Conservation (phyloP, 2,113 vertebrate species). For the Tragelaphus imberbis region DNA sequence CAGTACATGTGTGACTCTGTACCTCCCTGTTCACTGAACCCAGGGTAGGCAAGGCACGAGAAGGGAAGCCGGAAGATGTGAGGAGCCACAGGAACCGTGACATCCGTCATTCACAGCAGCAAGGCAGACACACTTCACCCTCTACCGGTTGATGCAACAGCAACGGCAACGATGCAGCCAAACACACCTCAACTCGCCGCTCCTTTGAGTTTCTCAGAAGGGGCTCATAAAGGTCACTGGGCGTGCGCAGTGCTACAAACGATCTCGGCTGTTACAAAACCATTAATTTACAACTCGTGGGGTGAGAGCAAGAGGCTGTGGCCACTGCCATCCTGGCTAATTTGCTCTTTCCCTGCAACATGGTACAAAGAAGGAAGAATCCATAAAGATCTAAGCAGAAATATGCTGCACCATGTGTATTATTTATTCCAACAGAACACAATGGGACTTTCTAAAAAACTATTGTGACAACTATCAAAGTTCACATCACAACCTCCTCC, state of each 20-base stretch:
- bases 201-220: not conserved
- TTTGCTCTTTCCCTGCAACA: not conserved
- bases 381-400: not conserved
- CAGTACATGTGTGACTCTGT: not conserved
- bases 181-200: not conserved
- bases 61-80: not conserved
- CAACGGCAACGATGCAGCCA: accelerated
- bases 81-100: not conserved
- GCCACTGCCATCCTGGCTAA: not conserved
- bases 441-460: not conserved
- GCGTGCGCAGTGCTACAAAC: not conserved
- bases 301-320: not conserved
- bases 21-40: not conserved
- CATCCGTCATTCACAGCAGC: not conserved
- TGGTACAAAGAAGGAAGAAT: not conserved
- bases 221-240: not conserved
- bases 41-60: not conserved
- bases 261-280: not conserved
- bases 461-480: not conserved
- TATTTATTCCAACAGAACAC: not conserved
- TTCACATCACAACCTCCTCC: not conserved
- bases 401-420: accelerated
- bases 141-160: not conserved
- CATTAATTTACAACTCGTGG: not conserved
- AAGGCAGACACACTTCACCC: not conserved